Percentiles rank a stretch among this genome's conserved stretches.
These are phyloP conservation scores for Branchipolynoe longqiensis DNA, from an alignment of 2,888 invertebrate genomes.

Conservation along the genomic window DNA sequence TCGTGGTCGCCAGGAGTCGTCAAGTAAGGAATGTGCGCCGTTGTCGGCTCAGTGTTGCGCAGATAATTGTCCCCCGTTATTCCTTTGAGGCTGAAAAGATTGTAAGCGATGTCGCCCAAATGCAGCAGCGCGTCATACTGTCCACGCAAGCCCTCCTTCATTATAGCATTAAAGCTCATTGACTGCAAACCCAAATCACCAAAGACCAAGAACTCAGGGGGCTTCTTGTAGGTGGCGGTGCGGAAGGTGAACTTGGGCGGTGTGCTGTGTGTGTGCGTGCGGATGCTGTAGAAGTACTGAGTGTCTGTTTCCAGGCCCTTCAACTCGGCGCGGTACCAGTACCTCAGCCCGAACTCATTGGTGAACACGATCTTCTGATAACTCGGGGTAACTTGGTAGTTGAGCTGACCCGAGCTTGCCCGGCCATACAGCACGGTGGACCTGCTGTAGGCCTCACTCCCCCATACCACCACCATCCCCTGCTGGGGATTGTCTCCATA, in stretches of 20 bases:
- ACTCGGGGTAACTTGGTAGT: neutral
- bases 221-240: neutral
- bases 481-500: conserved; percentile 70
- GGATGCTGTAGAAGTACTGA: conserved; percentile 72
- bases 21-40: conserved; percentile 79
- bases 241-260: conserved; percentile 63
- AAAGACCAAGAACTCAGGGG: conserved; percentile 75
- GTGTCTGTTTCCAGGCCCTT: conserved; percentile 64
- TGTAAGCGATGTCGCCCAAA: conserved; percentile 79
- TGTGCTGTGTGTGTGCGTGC: conserved; percentile 70
- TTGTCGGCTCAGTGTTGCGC: conserved; percentile 73
- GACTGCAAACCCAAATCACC: conserved; percentile 78
- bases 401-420: neutral
- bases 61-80: conserved; percentile 77
- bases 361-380: conserved; percentile 62
- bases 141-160: conserved; percentile 72
- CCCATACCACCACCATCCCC: conserved; percentile 72
- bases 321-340: conserved; percentile 72
- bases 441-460: conserved; percentile 50
- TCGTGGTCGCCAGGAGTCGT: conserved; percentile 77
- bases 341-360: conserved; percentile 71
- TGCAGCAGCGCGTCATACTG: conserved; percentile 75
- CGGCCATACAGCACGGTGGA: conserved; percentile 29
- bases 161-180: conserved; percentile 70
- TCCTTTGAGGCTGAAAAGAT: conserved; percentile 75